These are phyloP conservation scores for Caenorhabditis latens DNA, from an alignment of 1,140 invertebrate genomes.

Conservation along the genomic window DNA sequence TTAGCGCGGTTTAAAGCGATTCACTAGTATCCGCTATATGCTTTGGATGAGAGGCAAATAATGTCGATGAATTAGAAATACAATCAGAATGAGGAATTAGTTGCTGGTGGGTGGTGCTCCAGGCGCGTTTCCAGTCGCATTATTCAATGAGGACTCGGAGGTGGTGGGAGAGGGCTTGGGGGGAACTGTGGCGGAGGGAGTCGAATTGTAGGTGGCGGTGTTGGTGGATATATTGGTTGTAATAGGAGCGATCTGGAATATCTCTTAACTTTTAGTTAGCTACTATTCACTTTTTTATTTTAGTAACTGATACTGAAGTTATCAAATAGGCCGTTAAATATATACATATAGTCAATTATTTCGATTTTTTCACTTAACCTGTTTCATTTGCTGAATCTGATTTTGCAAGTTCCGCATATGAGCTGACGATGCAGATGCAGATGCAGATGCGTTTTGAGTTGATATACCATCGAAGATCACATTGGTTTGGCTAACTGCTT, in stretches of 20 bases:
- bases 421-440: constrained; percentile 13
- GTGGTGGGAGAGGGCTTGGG: constrained; percentile 51
- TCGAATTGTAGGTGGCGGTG: neutral
- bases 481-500: constrained; percentile 16
- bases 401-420: constrained; percentile 39
- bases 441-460: neutral
- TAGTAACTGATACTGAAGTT: no score
- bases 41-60: neutral
- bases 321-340: neutral
- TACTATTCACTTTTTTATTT: neutral
- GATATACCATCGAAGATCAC: constrained; percentile 11
- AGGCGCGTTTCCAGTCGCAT: neutral
- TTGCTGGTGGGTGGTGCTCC: neutral
- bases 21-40: constrained; percentile 28
- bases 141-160: constrained; percentile 39
- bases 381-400: constrained; percentile 50
- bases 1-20: constrained; percentile 23
- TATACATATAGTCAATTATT: no score
- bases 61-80: neutral
- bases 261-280: constrained; percentile 44
- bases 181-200: constrained; percentile 1
- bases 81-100: neutral
- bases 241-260: constrained; percentile 25
- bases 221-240: neutral
- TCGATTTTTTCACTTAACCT: neutral